These are phyloP conservation scores for Burhinus oedicnemus DNA, from an alignment of 2,113 vertebrate genomes.

Conservation along the genomic window DNA sequence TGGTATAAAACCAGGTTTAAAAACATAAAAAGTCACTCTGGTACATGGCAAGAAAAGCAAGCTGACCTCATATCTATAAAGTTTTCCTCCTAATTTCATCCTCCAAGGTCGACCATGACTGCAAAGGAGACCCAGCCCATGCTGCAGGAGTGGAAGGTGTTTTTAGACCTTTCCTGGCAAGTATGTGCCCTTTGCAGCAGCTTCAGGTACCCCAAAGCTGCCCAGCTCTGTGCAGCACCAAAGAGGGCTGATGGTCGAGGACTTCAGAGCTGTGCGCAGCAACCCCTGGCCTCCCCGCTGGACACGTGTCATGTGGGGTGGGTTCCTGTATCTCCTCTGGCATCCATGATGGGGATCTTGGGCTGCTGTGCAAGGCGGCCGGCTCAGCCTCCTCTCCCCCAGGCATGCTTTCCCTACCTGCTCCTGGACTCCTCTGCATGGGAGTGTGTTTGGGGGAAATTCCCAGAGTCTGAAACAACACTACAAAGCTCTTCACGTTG, in stretches of 20 bases:
- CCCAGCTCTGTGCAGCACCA: neutral
- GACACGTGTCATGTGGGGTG: rapidly evolving
- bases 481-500: neutral
- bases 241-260: neutral
- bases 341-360: rapidly evolving
- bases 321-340: neutral
- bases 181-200: neutral
- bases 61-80: neutral
- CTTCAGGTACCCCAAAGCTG: rapidly evolving
- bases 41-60: neutral
- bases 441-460: neutral
- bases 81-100: neutral
- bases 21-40: neutral
- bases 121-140: neutral
- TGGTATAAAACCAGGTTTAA: neutral
- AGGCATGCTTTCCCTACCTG: neutral
- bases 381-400: neutral
- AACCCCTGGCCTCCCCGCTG: neutral
- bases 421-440: neutral
- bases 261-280: neutral
- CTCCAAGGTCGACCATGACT: neutral
- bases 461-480: neutral
- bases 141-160: neutral
- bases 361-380: neutral
- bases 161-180: neutral